A percentile compares a stretch with the other conserved stretches of the same genome.
These are phyloP conservation scores for Mungos mungo DNA, from an alignment of 2,113 vertebrate genomes.

Conservation along the genomic window DNA sequence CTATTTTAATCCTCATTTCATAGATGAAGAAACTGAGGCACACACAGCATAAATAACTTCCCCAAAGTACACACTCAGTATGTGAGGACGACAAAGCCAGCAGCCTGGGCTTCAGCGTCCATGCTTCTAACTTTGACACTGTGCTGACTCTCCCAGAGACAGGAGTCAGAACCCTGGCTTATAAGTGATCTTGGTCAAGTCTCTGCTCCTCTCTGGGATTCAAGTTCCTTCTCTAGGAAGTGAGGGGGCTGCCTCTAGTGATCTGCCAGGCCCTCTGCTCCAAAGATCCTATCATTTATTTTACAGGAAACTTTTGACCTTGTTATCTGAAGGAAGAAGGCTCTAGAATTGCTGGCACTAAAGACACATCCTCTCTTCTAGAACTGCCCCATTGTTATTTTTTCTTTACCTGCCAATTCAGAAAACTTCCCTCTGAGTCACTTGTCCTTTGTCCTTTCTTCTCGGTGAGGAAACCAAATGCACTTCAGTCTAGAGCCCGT, in stretches of 20 bases:
- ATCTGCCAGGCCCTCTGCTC: neutral
- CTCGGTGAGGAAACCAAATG: neutral
- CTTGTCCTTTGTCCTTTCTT: neutral
- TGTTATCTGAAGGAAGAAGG: neutral
- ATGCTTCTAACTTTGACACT: neutral
- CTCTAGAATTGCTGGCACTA: neutral
- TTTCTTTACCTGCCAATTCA: slow-evolving; percentile 51
- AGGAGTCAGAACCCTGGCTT: neutral
- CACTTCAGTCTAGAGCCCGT: neutral
- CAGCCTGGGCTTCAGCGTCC: neutral
- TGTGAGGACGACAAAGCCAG: neutral
- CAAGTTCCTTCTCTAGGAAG: neutral
- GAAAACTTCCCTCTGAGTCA: slow-evolving; percentile 34
- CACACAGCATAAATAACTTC: neutral
- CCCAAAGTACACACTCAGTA: too few relatives aligned
- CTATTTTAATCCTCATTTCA: neutral
- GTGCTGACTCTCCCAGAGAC: neutral
- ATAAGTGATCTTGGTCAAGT: neutral
- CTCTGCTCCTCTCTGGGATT: neutral
- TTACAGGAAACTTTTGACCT: neutral
- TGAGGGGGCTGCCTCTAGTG: neutral
- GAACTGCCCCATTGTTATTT: neutral
- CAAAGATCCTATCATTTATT: neutral
- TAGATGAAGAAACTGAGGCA: neutral
- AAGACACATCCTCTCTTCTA: neutral